Conservation (phyloP, 2,888 invertebrate species). For the Dryocosmus kuriphilus region DNA sequence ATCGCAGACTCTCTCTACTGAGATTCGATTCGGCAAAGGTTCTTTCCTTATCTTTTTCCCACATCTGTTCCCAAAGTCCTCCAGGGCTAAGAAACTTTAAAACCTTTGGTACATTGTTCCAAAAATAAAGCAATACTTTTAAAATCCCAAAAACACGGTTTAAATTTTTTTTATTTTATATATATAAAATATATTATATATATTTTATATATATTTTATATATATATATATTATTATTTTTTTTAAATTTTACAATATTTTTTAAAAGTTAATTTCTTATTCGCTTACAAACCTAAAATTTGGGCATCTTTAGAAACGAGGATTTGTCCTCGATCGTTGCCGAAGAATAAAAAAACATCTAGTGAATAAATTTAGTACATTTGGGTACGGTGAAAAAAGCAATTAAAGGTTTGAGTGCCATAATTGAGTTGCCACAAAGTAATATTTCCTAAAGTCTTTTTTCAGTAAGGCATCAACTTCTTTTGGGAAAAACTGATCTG, state of each 20-base stretch:
- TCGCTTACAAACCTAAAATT: slow-evolving; percentile 64
- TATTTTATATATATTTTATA: no score
- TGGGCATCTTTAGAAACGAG: slow-evolving; percentile 66
- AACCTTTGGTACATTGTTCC: slow-evolving; percentile 79
- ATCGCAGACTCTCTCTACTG: slow-evolving; percentile 61
- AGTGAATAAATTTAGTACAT: slow-evolving; percentile 80
- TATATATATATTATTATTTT: no score
- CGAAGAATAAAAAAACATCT: slow-evolving; percentile 78
- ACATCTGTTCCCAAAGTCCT: slow-evolving; percentile 87
- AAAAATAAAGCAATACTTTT: slow-evolving; percentile 36
- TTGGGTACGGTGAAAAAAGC: slow-evolving; percentile 82
- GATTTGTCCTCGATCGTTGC: slow-evolving; percentile 68
- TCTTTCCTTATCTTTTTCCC: slow-evolving; percentile 85
- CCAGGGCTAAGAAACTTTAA: slow-evolving; percentile 83
- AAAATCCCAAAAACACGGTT: no score
- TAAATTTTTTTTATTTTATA: no score
- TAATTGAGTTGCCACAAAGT: slow-evolving; percentile 79
- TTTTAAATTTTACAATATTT: no score
- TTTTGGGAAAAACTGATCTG: slow-evolving; percentile 80
- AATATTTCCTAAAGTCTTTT: slow-evolving; percentile 77
- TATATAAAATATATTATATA: no score
- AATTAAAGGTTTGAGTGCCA: slow-evolving; percentile 81
- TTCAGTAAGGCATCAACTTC: slow-evolving; percentile 78
- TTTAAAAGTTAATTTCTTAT: not conserved
- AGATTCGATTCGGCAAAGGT: slow-evolving; percentile 81